Percentiles rank a stretch among this genome's conserved stretches.
Conservation (phyloP, 2,797 vertebrate genomes). For the Lates japonicus region DNA sequence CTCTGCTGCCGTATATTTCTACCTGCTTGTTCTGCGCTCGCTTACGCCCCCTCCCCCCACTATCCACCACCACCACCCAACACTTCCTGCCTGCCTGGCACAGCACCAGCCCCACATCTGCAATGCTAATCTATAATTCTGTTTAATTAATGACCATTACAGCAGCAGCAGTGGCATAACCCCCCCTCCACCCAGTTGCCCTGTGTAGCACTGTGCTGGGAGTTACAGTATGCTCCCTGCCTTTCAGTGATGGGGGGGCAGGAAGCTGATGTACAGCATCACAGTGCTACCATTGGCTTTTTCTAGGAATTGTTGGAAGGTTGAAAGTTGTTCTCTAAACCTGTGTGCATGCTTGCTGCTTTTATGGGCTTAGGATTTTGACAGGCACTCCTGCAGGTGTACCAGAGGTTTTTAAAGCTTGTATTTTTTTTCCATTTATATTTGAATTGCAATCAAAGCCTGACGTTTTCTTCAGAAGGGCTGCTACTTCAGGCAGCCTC, state of each 20-base stretch:
- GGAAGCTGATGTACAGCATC: constrained; percentile 47
- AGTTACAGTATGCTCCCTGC: constrained; percentile 16
- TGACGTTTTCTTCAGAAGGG: constrained; percentile 32
- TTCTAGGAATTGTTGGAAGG: constrained; percentile 36
- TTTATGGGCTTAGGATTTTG: constrained; percentile 28
- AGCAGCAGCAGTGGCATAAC: constrained; percentile 32
- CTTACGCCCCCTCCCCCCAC: background rate
- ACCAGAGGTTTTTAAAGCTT: constrained; percentile 18
- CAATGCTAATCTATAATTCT: constrained; percentile 83
- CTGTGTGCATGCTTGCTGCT: constrained; percentile 9
- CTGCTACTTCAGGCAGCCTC: constrained; percentile 51
- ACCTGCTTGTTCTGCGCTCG: background rate
- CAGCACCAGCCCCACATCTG: constrained; percentile 76
- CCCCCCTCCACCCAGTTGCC: background rate
- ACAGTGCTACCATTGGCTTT: constrained; percentile 29
- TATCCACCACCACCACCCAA: background rate
- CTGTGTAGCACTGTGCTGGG: constrained; percentile 19
- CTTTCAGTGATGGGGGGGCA: constrained; percentile 30
- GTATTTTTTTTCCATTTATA: constrained; percentile 27
- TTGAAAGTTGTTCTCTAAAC: constrained; percentile 42
- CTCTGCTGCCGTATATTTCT: constrained; percentile 40
- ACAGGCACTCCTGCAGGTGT: constrained; percentile 62
- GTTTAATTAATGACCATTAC: constrained; percentile 82
- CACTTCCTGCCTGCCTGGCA: constrained; percentile 68
- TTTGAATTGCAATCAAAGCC: constrained; percentile 64